Base-by-base conservation (phyloP, 2,888 invertebrate species). In the Isoperla grammatica region DNA sequence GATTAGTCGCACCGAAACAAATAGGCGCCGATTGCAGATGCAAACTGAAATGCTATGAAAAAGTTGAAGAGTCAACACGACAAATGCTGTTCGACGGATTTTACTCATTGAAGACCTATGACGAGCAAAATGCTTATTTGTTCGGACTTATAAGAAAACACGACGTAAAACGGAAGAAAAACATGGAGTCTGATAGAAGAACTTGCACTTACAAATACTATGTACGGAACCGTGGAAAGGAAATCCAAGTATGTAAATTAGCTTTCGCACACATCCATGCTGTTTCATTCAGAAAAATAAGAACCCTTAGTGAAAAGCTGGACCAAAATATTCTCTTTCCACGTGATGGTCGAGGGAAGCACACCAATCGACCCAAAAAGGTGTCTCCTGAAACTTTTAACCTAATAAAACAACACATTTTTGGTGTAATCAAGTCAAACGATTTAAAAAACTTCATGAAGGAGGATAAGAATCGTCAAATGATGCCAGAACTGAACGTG, bases 261-360 rank as follows among this genome's bases (percentile, higher is more conserved):
- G 81, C 81, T 29, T 80, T 81, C 65, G 80, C 80, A 70, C 80
- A 80, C 67, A 81, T 81, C 60, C 81, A 81, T 73, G 78, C 79
- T 2, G 79, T 81, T 53, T 79, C 80, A 22, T 79, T 79, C 67
- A 73, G 80, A 65, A 81, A 81, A 71, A 80, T 81, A 2, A 70
- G 80, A 69, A 80, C 80, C 1, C 71, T 81, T 1, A 80, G 80
- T 66, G 79, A 80, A 67, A 81, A 81, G 70, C 78, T 80, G 78
- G 80, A 80, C 70, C 80, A 80, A 70, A 80, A 80, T 55, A 75
- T 81, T 0, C 78, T 80, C 77, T 80, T 79, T 66, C 81, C 81
- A 5, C 77, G 79, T 70, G 81, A 81, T 65, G 79, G 80, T 63
- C 71, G 81, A 61, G 81, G 80, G 0, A 79, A 78, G 68, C 80